A percentile compares a stretch with the other conserved stretches of the same genome.
phyloP scores from a whole-genome alignment of 1,140 invertebrate species.

The Helicoverpa armigera region DNA sequence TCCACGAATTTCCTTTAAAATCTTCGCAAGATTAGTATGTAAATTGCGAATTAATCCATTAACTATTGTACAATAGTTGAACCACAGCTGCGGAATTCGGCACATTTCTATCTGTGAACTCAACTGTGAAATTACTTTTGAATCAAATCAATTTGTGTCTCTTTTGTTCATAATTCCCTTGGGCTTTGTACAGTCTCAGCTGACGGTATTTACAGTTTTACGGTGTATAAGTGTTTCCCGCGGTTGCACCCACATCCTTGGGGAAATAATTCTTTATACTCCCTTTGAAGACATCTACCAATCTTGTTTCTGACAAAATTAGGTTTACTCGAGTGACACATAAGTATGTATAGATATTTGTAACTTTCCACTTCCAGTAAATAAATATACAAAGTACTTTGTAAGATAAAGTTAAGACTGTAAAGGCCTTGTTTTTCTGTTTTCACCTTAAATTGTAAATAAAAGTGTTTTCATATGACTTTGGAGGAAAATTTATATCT shows the following conservation, averaged over 20 bases:
- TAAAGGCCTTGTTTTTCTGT: conserved; percentile 4
- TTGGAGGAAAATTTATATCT: not conserved
- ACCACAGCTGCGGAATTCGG: conserved; percentile 23
- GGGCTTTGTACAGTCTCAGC: not conserved
- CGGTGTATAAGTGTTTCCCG: no score
- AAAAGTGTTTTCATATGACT: not conserved
- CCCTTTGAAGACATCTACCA: no score
- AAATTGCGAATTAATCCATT: conserved; percentile 1
- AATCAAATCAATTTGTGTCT: conserved; percentile 35
- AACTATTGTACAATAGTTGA: conserved; percentile 27
- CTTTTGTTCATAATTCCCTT: conserved; percentile 14
- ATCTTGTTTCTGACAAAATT: no score
- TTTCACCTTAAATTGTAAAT: not conserved
- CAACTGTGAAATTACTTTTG: conserved; percentile 31
- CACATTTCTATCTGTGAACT: not conserved
- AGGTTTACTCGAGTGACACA: no score
- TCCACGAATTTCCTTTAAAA: not conserved
- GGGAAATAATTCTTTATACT: no score
- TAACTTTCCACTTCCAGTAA: no score
- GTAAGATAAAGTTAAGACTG: not conserved
- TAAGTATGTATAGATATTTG: no score
- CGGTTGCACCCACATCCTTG: no score
- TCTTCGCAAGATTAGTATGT: not conserved
- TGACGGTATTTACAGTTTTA: conserved; percentile 19
- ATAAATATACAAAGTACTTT: not conserved